A percentile compares a stretch with the other conserved stretches of the same genome.
phyloP scores from a whole-genome alignment of 2,113 vertebrate species.

The Pelecanoides urinatrix region DNA sequence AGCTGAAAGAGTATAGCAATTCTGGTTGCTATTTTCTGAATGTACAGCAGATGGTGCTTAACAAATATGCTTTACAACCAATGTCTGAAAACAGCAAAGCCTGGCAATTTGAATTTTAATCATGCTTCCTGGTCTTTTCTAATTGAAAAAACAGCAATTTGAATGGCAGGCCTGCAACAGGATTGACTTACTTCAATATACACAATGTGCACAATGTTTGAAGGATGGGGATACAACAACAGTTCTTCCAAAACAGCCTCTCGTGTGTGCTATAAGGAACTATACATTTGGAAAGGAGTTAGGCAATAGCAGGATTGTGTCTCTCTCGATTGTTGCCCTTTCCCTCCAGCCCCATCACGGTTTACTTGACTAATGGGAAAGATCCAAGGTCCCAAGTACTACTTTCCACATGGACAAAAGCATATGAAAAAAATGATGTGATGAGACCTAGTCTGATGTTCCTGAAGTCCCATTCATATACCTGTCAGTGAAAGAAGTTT shows the following conservation, averaged over 20 bases:
- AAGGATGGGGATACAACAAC: background rate
- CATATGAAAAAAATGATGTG: background rate
- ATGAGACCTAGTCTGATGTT: background rate
- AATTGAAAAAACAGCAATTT: background rate
- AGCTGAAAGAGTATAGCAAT: background rate
- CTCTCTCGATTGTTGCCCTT: background rate
- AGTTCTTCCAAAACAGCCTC: background rate
- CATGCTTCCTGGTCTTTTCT: background rate
- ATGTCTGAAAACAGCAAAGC: background rate
- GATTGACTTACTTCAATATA: background rate
- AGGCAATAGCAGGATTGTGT: background rate
- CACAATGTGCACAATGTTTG: background rate
- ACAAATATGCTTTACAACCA: background rate
- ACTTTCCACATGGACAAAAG: background rate
- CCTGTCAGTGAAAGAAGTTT: background rate
- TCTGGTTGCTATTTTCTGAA: conserved; percentile 39
- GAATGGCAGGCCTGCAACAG: background rate
- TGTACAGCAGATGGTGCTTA: conserved; percentile 59
- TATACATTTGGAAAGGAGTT: background rate
- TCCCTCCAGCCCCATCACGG: background rate
- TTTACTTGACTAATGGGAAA: background rate
- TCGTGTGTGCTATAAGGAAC: background rate
- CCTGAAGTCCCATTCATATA: background rate
- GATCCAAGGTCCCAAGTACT: background rate
- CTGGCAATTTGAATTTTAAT: background rate